Evolutionary conservation across 1,140 invertebrate species (phyloP), one percentile per base, ranked within the genome.

Genomic region (Neodiprion pinetum): DNA sequence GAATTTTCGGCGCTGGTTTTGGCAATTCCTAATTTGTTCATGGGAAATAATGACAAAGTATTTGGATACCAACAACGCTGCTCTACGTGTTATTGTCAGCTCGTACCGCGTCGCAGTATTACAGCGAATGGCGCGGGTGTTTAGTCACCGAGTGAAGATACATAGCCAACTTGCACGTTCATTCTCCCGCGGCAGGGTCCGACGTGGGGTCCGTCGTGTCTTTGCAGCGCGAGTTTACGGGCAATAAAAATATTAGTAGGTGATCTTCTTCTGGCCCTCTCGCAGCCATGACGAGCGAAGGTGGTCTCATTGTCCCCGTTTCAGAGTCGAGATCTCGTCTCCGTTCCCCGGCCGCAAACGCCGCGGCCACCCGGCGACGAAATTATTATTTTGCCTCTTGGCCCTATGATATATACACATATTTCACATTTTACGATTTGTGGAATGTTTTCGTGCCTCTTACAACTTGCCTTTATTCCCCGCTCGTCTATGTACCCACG

Each of bases 211-310:
- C 69, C 72, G 75, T 75, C 73, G 23, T 70, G 17, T 76, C 77
- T 71, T 17, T 17, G 67, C 40, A 47, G 76, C 73, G 78, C 77
- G 78, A 83, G 80, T 83, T 85, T 84, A 84, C 80, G 81, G 78
- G 49, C 82, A 83, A 83, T 84, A 85, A 84, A 83, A 85, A 81
- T 79, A 83, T 81, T 85, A 82, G 77, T 83, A 80, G 82, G 76
- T 78, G 80, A 83, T 80, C 76, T 75, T 82, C 53, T 61, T 17
- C 53, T 40, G 28, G 28, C 28, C 28, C 28, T 40, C 28, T 40
- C 28, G 28, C 28, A 40, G 28, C 28, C 28, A 40, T 40, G 28
- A 40, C 28, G 28, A 40, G 5, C 53, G 53, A 61, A 61, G 53
- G 53, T 61, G 53, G 53, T 14, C 53, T 61, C 53, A 61, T 61